Percentiles rank a stretch among this genome's conserved stretches.
phyloP scores from a whole-genome alignment of 2,797 vertebrate genomes.

The Peromyscus melanophrys region DNA sequence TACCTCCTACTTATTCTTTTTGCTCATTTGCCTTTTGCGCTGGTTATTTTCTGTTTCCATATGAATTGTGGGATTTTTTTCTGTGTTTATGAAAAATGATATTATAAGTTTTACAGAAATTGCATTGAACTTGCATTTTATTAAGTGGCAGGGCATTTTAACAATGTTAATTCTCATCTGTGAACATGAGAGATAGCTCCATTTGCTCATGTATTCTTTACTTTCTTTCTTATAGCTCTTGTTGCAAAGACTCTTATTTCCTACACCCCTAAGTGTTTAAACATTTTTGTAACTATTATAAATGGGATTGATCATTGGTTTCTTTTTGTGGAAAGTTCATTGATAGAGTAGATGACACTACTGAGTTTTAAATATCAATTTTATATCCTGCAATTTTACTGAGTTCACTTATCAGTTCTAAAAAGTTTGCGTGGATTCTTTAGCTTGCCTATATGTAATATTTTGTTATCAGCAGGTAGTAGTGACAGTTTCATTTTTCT shows the following conservation, averaged over 20 bases:
- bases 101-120: not conserved
- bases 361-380: not conserved
- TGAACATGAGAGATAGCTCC: not conserved
- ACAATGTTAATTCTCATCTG: not conserved
- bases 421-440: not conserved
- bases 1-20: not conserved
- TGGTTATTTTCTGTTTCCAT: not conserved
- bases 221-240: not conserved
- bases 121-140: not conserved
- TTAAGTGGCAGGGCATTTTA: not conserved
- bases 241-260: not conserved
- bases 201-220: not conserved
- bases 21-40: not conserved
- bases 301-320: not conserved
- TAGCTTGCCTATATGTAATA: not conserved
- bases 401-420: not conserved
- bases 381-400: not conserved
- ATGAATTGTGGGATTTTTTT: not conserved
- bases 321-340: not conserved
- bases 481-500: not conserved
- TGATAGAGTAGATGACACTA: not conserved
- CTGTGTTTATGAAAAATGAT: not conserved
- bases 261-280: not conserved
- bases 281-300: not conserved
- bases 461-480: not conserved